Base-by-base conservation (phyloP, 1,140 invertebrate genomes). In the Protaetia brevitarsis region DNA sequence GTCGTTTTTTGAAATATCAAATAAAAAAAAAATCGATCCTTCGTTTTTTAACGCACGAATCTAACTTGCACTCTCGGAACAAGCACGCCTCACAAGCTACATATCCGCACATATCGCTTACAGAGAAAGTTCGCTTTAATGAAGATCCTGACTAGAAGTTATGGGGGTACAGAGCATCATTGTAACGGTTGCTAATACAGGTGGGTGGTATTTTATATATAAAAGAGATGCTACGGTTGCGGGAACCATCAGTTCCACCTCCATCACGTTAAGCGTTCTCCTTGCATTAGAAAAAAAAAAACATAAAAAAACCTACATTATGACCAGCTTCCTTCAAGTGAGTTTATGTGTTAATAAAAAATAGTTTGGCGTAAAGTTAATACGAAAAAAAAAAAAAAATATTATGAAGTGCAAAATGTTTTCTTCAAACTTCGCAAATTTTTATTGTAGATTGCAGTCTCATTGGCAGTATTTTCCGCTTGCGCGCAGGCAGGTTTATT, bases 401-500 rank as follows among this genome's bases (percentile, higher is more conserved):
- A 37, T 37, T n/a, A n/a, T n/a, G n/a, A 37, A 2, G 31, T 34
- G 31, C 31, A 34, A 34, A 5, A 34, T 34, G 13, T 11, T n/a
- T 11, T 34, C 8, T 34, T 11, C 13, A 34, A 11, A 34, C 8
- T 34, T 2, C 4, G 13, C 13, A 7, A 13, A 51, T 51, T 19
- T 23, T 10, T 51, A 23, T 51, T 51, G 16, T 19, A 51, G 41
- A 51, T 51, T 51, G 41, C 41, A 10, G 26, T 19, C 41, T 62
- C 58, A 63, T 41, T 69, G 26, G 57, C 45, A 11, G n/a, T 72
- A 21, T 63, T 57, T 28, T 2, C 64, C 16, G 66, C 64, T 30
- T 23, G 34, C 16, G 64, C 28, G 11, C 27, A 66, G 13, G 71
- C 71, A 16, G 71, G 69, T 30, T 66, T 64, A 57, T 19, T 72